These are phyloP conservation scores for Aromia moschata DNA, from an alignment of 2,888 invertebrate species.

Conservation along the genomic window DNA sequence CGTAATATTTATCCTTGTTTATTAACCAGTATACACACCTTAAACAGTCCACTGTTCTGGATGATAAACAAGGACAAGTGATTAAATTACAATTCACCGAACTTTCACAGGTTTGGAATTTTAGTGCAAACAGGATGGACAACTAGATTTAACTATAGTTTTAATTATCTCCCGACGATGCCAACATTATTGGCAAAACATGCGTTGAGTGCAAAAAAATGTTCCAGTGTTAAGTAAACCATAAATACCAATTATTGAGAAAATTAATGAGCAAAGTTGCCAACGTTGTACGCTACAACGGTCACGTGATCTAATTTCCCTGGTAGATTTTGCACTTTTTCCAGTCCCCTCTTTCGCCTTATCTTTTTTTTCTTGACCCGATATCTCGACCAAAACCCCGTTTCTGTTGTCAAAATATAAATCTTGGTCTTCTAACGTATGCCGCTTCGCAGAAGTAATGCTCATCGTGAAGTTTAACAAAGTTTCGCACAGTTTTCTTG, in stretches of 20 bases:
- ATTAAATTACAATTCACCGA: too few relatives aligned
- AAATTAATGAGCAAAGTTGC: constrained; percentile 52
- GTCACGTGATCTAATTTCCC: constrained; percentile 92
- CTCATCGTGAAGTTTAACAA: constrained; percentile 81
- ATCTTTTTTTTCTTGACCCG: constrained; percentile 72
- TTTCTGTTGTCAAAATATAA: constrained; percentile 73
- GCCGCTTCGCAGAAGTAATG: constrained; percentile 83
- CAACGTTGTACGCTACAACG: constrained; percentile 82
- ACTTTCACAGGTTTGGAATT: too few relatives aligned
- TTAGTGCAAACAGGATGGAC: too few relatives aligned
- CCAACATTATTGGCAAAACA: too few relatives aligned
- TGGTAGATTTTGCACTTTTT: constrained; percentile 76
- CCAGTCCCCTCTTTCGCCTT: constrained; percentile 75
- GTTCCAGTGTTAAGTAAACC: too few relatives aligned
- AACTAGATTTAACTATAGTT: too few relatives aligned
- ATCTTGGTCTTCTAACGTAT: constrained; percentile 83
- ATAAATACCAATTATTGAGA: background rate
- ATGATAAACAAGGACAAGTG: too few relatives aligned
- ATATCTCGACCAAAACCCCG: constrained; percentile 68
- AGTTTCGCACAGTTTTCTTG: constrained; percentile 75
- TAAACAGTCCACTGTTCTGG: too few relatives aligned
- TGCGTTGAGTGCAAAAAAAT: too few relatives aligned
- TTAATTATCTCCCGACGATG: too few relatives aligned
- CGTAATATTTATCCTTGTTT: too few relatives aligned
- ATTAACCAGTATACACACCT: too few relatives aligned